Base-by-base conservation (phyloP, 2,888 invertebrate genomes). In the Platynereis dumerilii region DNA sequence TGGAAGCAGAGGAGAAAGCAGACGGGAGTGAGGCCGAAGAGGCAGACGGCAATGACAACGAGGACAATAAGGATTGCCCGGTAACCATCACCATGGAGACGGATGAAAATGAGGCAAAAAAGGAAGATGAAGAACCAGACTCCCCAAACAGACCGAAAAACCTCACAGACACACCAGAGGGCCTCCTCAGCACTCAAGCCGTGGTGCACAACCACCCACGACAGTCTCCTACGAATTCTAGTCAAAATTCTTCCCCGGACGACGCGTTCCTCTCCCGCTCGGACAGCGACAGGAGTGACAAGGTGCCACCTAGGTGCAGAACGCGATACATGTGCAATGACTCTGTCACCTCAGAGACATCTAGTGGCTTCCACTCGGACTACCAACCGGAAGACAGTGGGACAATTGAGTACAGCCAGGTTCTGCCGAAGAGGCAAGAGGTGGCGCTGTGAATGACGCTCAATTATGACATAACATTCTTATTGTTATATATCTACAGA, bases 321-420 rank as follows among this genome's bases (percentile, higher is more conserved):
- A 52, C 57, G 2, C 39, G 56, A 5, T 42, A 27, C 15, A 65
- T 56, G 45, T 48, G 65, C 24, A 69, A 69, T 68, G 70, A 69
- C 65, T 68, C 74, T 27, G 59, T 68, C 12, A 64, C 67, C 45
- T 66, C 66, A 39, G 58, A 66, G 45, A 65, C 73, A 29, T 72
- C 74, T 10, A 75, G 71, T 62, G 75, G 74, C 7, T 76, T 76
- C 64, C 71, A 72, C 45, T 72, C 75, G 24, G 71, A 76, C 58
- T 76, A 73, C 66, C 70, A 67, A 39, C 73, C 72, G 54, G 71
- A 75, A 66, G 77, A 74, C 58, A 34, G 34, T 34, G 34, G 34
- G 12, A 34, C 34, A 12, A 34, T 34, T 7, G 34, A 34, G 12
- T 34, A 34, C 34, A 34, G 34, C 12, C 34, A 34, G 34, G 34